Evolutionary conservation across 2,888 invertebrate genomes (phyloP), one percentile per base, ranked within the genome.

Genomic region (Eupithecia subfuscata): DNA sequence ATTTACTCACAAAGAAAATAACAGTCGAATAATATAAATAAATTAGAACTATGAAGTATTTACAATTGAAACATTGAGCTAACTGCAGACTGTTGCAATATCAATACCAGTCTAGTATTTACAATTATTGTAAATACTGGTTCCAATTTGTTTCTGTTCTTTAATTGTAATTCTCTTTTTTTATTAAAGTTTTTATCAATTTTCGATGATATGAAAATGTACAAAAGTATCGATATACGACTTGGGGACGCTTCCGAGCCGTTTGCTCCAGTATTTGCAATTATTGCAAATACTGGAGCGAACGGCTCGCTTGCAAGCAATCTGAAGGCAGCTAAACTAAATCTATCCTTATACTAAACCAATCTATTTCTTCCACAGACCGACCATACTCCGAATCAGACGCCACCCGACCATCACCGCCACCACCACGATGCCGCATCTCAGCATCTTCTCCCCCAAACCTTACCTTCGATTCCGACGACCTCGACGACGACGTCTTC

Each of bases 401-500:
- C 79, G 82, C 91, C 76, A 87, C 88, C 40, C 86, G 90, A 25
- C 89, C 88, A 30, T 79, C 87, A 0, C 84, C 87, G 2, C 87
- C 88, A 25, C 83, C 84, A 0, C 86, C 87, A 18, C 90, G 89
- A 70, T 89, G 89, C 80, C 88, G 92, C 2, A 86, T 90, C 56
- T 94, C 94, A 8, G 94, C 94, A 0, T 91, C 93, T 0, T 91
- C 92, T 0, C 93, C 94, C 0, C 93, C 93, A 2, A 87, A 92
- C 8, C 82, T 94, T 16, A 90, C 88, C 81, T 86, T 93, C 79
- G 93, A 94, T 82, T 22, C 75, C 0, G 86, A 90, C 4, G 94
- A 94, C 67, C 81, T 93, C 1, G 95, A 95, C n/a, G 95, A 95
- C 75, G 95, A 95, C 77, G 95, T 94, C n/a, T 94, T 95, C 86